Conservation (phyloP, 2,888 invertebrate species). For the Agelastica alni region DNA sequence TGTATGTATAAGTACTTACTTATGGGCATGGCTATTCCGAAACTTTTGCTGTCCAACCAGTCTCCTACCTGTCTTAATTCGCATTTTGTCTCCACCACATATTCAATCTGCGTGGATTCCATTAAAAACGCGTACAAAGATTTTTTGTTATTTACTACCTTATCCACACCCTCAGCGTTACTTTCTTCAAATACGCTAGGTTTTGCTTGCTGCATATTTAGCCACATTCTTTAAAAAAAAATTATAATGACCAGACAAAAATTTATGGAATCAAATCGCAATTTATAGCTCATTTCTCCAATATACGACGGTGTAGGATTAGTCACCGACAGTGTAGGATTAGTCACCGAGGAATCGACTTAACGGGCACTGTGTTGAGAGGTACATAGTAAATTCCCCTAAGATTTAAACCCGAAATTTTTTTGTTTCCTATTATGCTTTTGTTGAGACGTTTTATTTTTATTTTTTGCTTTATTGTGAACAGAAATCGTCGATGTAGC, state of each 20-base stretch:
- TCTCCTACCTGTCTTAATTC: slow-evolving; percentile 81
- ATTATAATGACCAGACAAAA: too few species aligned
- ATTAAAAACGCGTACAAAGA: slow-evolving; percentile 90
- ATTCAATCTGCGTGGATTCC: slow-evolving; percentile 96
- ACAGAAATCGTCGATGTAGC: too few species aligned
- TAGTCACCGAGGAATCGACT: too few species aligned
- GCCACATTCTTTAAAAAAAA: slow-evolving; percentile 50
- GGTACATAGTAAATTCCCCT: too few species aligned
- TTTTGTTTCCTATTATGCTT: too few species aligned
- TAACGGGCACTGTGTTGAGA: too few species aligned
- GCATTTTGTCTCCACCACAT: slow-evolving; percentile 83
- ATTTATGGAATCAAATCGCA: too few species aligned
- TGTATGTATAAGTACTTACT: slow-evolving; percentile 73
- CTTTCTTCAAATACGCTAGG: slow-evolving; percentile 82
- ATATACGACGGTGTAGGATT: too few species aligned
- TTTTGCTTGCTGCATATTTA: slow-evolving; percentile 74
- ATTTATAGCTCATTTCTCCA: not conserved
- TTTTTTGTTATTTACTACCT: slow-evolving; percentile 77
- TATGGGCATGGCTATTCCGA: slow-evolving; percentile 90
- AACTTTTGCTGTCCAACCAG: slow-evolving; percentile 87
- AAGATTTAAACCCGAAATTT: too few species aligned
- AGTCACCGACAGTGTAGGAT: too few species aligned
- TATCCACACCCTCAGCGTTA: slow-evolving; percentile 84
- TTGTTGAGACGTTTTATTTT: too few species aligned
- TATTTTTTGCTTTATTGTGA: too few species aligned